Conservation (phyloP, 2,888 invertebrate species). For the Clepsis dumicolana region DNA sequence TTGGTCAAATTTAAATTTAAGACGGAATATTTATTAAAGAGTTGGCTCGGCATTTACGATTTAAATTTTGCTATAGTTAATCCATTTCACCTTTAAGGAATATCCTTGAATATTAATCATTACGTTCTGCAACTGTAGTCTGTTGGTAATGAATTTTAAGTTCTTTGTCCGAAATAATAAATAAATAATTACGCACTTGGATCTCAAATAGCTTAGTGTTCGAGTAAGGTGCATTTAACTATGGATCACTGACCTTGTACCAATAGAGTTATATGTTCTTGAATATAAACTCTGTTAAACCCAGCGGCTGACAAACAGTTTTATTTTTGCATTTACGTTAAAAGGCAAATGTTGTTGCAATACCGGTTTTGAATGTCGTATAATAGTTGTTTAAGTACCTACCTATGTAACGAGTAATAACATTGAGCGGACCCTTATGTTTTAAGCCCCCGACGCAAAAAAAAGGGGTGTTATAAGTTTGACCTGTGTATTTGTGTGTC, state of each 20-base stretch:
- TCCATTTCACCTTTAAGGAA: not conserved
- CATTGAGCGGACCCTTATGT: not conserved
- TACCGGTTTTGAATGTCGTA: not conserved
- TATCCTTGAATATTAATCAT: slow-evolving; percentile 8
- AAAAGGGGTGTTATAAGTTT: no score
- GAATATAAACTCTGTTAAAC: slow-evolving; percentile 5
- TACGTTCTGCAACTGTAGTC: slow-evolving; percentile 14
- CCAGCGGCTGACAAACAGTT: not conserved
- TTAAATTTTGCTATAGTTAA: not conserved
- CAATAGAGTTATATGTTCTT: slow-evolving; percentile 32
- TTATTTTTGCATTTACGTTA: slow-evolving; percentile 5
- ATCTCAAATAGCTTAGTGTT: slow-evolving; percentile 26
- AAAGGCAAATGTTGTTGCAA: not conserved
- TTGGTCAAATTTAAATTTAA: no score
- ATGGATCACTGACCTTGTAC: slow-evolving; percentile 16
- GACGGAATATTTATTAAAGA: no score
- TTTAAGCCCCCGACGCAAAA: not conserved
- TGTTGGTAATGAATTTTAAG: slow-evolving; percentile 18
- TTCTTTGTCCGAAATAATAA: slow-evolving; percentile 26
- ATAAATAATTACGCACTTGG: slow-evolving; percentile 7
- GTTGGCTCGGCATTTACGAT: not conserved
- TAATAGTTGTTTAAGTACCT: not conserved
- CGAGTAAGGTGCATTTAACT: slow-evolving; percentile 14
- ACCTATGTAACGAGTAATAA: not conserved
- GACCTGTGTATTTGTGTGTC: no score